Percentiles rank a stretch among this genome's conserved stretches.
Evolutionary conservation across 2,888 invertebrate species (phyloP).

Genomic region (Carterocephalus palaemon): DNA sequence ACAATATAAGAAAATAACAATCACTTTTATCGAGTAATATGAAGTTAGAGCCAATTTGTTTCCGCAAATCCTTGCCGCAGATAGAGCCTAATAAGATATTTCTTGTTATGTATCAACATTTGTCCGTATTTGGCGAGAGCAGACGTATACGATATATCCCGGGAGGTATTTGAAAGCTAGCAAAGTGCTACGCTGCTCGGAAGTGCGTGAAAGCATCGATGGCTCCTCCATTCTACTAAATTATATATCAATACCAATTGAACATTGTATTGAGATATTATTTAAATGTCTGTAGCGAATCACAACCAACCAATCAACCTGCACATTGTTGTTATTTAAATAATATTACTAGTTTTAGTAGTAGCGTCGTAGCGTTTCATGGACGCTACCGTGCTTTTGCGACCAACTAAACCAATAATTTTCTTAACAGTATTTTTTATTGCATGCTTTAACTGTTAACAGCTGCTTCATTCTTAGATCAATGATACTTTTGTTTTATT

Average conservation of each 20-base stretch:
- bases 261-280: no score
- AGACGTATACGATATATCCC: conserved; percentile 19
- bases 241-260: conserved; percentile 10
- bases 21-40: conserved; percentile 11
- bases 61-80: conserved; percentile 22
- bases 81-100: conserved; percentile 25
- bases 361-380: no score
- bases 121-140: conserved; percentile 20
- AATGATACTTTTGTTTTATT: no score
- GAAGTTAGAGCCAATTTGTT: conserved; percentile 19
- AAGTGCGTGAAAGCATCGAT: conserved; percentile 14
- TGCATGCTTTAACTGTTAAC: no score
- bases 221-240: conserved; percentile 13
- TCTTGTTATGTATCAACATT: conserved; percentile 23
- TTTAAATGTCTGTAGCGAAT: no score
- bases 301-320: no score
- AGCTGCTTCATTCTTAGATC: no score
- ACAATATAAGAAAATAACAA: conserved; percentile 4
- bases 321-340: no score
- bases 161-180: conserved; percentile 20
- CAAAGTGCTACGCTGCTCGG: conserved; percentile 14
- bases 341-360: no score
- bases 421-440: no score
- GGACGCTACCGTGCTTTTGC: no score
- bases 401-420: no score